Conservation (phyloP, 2,113 vertebrate genomes). For the Pogona vitticeps region DNA sequence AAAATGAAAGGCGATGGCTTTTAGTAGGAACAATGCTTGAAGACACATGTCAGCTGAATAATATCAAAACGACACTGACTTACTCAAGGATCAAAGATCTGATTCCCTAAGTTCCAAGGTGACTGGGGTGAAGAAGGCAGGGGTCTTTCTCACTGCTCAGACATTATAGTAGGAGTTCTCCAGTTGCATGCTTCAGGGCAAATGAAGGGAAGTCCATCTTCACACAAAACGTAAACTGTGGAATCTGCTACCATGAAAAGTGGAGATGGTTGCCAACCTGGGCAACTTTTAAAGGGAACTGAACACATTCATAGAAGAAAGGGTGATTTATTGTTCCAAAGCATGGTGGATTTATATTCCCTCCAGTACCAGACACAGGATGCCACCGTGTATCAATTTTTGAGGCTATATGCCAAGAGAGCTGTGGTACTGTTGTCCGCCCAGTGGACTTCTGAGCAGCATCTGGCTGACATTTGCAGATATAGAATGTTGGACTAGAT, state of each 20-base stretch:
- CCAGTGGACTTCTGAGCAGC: too few relatives aligned
- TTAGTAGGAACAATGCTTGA: conserved; percentile 56
- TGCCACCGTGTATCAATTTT: background rate
- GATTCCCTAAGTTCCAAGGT: background rate
- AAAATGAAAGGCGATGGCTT: conserved; percentile 48
- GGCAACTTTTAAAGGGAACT: background rate
- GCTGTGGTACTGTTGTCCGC: too few relatives aligned
- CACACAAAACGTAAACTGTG: background rate
- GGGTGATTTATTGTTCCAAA: background rate
- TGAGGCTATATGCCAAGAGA: background rate
- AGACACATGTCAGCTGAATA: conserved; percentile 30
- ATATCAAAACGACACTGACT: conserved; percentile 20
- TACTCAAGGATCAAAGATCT: conserved; percentile 33
- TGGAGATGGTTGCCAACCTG: background rate
- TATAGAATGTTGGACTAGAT: too few relatives aligned
- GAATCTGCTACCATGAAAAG: background rate
- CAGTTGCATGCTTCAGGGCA: background rate
- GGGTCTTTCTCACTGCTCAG: background rate
- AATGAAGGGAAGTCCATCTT: background rate
- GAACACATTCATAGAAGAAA: background rate
- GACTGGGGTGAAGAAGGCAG: background rate
- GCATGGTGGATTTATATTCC: background rate
- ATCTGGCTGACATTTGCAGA: too few relatives aligned
- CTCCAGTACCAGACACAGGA: background rate
- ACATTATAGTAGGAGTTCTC: background rate